These are phyloP conservation scores for Mobula hypostoma DNA, from an alignment of 2,113 vertebrate species.

Conservation along the genomic window DNA sequence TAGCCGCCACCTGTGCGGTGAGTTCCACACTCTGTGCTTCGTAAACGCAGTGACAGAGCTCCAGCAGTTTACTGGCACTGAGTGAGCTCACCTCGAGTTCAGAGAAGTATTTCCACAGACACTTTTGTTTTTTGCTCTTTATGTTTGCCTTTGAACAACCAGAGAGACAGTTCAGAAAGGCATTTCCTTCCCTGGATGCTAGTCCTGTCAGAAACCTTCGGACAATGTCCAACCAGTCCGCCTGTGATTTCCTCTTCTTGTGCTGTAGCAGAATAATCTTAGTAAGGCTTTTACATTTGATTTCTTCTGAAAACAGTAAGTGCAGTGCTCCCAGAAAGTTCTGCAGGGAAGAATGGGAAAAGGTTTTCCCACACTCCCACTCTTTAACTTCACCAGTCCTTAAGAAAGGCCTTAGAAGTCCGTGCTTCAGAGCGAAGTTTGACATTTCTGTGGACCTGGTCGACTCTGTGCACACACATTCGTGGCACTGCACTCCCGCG, in stretches of 20 bases:
- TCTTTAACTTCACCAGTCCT: constrained; percentile 38
- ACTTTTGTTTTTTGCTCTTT: constrained; percentile 57
- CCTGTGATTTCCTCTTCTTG: constrained; percentile 63
- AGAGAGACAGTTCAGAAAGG: constrained; percentile 45
- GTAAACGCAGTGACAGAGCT: constrained; percentile 70
- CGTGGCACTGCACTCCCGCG: constrained; percentile 62
- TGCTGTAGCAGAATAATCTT: constrained; percentile 59
- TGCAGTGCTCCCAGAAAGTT: constrained; percentile 71
- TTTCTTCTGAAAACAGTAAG: constrained; percentile 59
- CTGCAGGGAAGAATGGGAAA: constrained; percentile 68
- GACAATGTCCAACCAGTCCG: constrained; percentile 67
- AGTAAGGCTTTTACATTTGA: constrained; percentile 62
- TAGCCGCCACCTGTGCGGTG: constrained; percentile 53
- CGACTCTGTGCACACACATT: constrained; percentile 45
- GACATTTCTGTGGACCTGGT: constrained; percentile 46
- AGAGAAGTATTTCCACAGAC: constrained; percentile 57
- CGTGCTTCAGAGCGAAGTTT: constrained; percentile 56
- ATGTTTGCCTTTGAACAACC: constrained; percentile 1
- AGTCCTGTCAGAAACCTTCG: constrained; percentile 69
- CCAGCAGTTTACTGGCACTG: constrained; percentile 61
- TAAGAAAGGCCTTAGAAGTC: constrained; percentile 46
- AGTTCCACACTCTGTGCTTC: constrained; percentile 58
- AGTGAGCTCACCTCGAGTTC: constrained; percentile 55
- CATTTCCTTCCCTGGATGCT: constrained; percentile 58
- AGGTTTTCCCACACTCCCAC: constrained; percentile 48